A percentile compares a stretch with the other conserved stretches of the same genome.
Conservation (phyloP, 2,888 invertebrate genomes). For the Herminia tarsipennalis region DNA sequence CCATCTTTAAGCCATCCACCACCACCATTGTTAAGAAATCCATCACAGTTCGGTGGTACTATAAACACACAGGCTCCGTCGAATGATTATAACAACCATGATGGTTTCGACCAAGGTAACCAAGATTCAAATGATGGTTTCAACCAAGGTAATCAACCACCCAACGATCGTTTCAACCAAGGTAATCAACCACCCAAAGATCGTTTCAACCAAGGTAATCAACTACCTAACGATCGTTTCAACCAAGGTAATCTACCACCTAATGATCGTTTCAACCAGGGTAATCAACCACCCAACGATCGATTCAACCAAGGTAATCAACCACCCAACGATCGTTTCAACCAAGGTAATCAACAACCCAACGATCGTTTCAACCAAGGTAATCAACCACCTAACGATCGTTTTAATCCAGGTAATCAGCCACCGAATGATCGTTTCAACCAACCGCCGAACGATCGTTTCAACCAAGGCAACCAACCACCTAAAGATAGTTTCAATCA, state of each 20-base stretch:
- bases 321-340: constrained; percentile 10
- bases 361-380: constrained; percentile 25
- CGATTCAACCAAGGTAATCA: constrained; percentile 13
- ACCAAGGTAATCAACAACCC: constrained; percentile 22
- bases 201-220: constrained; percentile 27
- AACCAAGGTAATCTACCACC: constrained; percentile 18
- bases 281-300: constrained; percentile 7
- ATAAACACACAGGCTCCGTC: too few relatives aligned
- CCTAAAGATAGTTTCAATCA: not conserved
- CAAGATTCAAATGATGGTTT: not conserved
- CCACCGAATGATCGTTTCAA: constrained; percentile 11
- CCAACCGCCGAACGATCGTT: not conserved
- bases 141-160: not conserved
- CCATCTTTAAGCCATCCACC: not conserved
- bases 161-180: constrained; percentile 8
- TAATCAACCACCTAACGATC: constrained; percentile 2
- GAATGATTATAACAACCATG: constrained; percentile 1
- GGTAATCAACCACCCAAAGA: constrained; percentile 9
- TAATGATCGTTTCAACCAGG: constrained; percentile 1
- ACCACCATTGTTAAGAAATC: not conserved
- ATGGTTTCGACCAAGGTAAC: constrained; percentile 16
- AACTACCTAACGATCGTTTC: constrained; percentile 24
- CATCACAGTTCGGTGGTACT: not conserved
- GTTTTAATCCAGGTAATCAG: not conserved
- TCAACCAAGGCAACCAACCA: constrained; percentile 2